phyloP scores from a whole-genome alignment of 2,797 vertebrate genomes.

The Sandelia bainsii region DNA sequence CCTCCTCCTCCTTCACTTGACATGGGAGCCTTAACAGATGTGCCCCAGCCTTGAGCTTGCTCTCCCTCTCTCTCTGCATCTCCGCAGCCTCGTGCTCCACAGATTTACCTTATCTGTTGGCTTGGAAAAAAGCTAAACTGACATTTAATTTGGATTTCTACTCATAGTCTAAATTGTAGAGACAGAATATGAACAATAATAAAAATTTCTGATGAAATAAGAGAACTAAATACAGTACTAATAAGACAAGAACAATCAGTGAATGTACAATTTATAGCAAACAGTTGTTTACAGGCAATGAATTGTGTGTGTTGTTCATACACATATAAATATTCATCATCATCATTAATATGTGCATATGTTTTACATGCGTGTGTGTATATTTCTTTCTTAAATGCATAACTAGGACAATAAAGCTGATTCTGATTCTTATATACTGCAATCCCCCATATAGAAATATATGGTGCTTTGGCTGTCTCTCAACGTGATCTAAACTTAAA shows the following conservation, averaged over 20 bases:
- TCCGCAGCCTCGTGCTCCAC: constrained; percentile 50
- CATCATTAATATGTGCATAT: too few relatives aligned
- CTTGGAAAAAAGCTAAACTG: constrained; percentile 8
- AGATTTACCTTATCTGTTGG: constrained; percentile 58
- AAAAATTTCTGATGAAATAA: neutral
- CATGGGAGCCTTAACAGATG: constrained; percentile 84
- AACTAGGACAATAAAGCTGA: neutral
- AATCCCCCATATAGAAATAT: neutral
- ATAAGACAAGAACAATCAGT: neutral
- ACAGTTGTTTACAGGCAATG: neutral
- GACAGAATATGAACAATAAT: constrained; percentile 4
- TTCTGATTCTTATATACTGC: neutral
- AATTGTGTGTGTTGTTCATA: too few relatives aligned
- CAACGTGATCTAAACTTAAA: neutral
- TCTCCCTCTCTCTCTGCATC: constrained; percentile 36
- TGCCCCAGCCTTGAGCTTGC: constrained; percentile 81
- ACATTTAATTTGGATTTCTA: constrained; percentile 29
- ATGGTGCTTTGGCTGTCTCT: neutral
- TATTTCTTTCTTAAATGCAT: neutral
- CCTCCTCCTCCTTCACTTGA: constrained; percentile 80
- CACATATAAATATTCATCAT: too few relatives aligned
- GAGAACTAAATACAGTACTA: neutral
- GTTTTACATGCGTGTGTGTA: too few relatives aligned
- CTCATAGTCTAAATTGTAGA: neutral
- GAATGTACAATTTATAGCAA: neutral